Percentiles rank a stretch among this genome's conserved stretches.
Conservation (phyloP, 2,113 vertebrate genomes). For the Capricornis sumatraensis region DNA sequence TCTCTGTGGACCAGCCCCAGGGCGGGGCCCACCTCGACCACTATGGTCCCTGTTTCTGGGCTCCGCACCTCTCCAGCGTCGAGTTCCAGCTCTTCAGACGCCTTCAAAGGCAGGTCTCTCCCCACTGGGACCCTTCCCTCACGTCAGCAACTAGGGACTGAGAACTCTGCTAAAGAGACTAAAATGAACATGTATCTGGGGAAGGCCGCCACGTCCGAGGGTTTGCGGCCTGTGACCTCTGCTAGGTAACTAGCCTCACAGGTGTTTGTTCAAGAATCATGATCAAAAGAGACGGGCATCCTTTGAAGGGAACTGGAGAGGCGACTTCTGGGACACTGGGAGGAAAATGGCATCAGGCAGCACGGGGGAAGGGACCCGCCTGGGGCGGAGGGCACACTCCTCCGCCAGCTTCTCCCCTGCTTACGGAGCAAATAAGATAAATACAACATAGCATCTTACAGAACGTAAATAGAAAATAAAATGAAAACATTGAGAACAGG, state of each 20-base stretch:
- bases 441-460: background rate
- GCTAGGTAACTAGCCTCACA: background rate
- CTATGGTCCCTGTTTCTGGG: accelerated
- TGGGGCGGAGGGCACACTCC: accelerated
- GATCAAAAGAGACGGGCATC: background rate
- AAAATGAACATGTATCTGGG: background rate
- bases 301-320: background rate
- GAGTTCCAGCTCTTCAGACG: background rate
- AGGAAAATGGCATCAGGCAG: background rate
- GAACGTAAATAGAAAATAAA: background rate
- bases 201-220: accelerated
- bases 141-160: no score
- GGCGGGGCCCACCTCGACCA: background rate
- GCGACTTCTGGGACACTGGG: background rate
- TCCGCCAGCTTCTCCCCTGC: accelerated
- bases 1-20: background rate
- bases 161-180: background rate
- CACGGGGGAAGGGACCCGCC: accelerated
- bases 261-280: background rate
- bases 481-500: background rate
- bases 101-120: background rate
- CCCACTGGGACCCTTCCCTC: background rate
- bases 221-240: background rate
- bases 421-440: background rate
- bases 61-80: background rate